Base-by-base conservation (phyloP, 1,140 invertebrate species). In the Hestina assimilis region DNA sequence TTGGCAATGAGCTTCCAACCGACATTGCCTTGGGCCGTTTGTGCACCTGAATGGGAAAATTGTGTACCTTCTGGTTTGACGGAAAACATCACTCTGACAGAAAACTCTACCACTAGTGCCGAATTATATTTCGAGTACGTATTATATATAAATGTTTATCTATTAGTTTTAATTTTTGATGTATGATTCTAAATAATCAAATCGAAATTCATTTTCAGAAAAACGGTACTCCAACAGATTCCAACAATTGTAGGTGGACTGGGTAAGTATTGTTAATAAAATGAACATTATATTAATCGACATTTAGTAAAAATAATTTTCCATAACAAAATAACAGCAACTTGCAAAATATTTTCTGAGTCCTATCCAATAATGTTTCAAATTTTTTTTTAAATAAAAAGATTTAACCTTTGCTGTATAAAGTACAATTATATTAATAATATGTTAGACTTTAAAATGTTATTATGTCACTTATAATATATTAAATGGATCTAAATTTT, bases 1-100 rank as follows among this genome's bases (percentile, higher is more conserved):
- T 89, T 95, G 52, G 80, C 90, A 1, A 89, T 91, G 65, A 93
- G 93, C 4, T 94, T 94, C 72, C 87, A 89, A 1, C 57, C 87
- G 0, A 89, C 90, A 29, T 77, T 95, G 17, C 93, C 93, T 1
- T 95, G 93, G 93, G 75, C 91, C 0, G 75, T 82, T 1, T 95
- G 94, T 72, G 73, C 89, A 4, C 79, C 89, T 0, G 89, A 90
- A 48, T 95, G 94, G 93, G 31, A 38, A 2, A 68, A 80, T 58
- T 82, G 79, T 72, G 73, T 73, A 50, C 89, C 78, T 0, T 80
- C 84, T 7, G 69, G 57, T 42, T 35, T 67, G 24, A 63, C 54
- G 8, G 59, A 59, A 21, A 65, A 61, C 19, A 19, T 31, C 6
- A 45, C 54, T 0, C 4, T 65, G 11, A 63, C 31, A 0, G 41